Evolutionary conservation across 2,113 vertebrate species (phyloP).

Genomic region (Coracopsis vasa): DNA sequence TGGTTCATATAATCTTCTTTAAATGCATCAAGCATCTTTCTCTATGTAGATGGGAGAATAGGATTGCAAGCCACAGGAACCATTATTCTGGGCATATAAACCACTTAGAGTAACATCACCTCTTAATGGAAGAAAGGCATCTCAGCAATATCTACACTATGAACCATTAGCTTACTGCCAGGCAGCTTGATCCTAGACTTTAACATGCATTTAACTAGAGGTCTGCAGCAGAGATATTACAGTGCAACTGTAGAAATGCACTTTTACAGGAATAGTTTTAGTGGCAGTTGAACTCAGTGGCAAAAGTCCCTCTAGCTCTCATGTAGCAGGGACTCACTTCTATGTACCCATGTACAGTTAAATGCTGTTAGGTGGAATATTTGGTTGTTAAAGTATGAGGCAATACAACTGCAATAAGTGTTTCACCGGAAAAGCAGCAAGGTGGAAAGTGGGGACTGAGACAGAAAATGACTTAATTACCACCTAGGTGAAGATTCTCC

Average conservation of each 20-base stretch:
- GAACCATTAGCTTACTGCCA: constrained; percentile 2
- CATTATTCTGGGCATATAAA: background rate
- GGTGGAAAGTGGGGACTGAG: background rate
- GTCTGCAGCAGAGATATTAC: background rate
- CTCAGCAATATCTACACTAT: background rate
- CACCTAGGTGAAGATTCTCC: background rate
- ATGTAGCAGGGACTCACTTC: background rate
- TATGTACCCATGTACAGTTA: accelerated
- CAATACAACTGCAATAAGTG: background rate
- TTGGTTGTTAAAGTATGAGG: background rate
- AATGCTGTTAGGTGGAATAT: background rate
- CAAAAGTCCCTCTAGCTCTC: background rate
- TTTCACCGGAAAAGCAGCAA: background rate
- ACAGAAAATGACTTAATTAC: background rate
- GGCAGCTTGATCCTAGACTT: background rate
- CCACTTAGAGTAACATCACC: background rate
- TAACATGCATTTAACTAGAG: background rate
- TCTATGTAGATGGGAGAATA: background rate
- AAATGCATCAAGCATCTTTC: constrained; percentile 21
- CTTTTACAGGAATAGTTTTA: background rate
- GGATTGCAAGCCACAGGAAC: background rate
- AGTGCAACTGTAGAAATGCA: background rate
- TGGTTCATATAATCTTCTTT: background rate
- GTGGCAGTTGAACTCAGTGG: background rate
- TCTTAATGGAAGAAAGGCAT: background rate